Conservation (phyloP, 2,113 vertebrate species). For the Mormoops blainvillei region DNA sequence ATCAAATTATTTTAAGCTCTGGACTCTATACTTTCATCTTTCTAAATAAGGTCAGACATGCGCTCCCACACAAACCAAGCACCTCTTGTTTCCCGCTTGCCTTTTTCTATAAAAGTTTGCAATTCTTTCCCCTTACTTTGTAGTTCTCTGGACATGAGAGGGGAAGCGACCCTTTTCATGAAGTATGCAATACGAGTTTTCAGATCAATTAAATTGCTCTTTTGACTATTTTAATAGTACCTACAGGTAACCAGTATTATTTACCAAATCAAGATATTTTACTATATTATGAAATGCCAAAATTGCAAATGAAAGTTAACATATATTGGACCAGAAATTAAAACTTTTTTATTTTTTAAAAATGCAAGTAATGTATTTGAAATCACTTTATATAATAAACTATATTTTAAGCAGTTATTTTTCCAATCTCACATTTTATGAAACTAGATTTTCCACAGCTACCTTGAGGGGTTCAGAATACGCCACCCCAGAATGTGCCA, state of each 20-base stretch:
- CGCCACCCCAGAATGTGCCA: neutral
- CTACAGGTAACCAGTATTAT: neutral
- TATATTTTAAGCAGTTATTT: neutral
- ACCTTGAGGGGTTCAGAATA: neutral
- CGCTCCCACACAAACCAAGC: neutral
- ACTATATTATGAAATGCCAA: neutral
- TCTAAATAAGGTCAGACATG: neutral
- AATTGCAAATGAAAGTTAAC: neutral
- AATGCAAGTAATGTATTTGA: neutral
- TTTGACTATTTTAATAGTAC: neutral
- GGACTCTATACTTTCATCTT: neutral
- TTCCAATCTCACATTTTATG: neutral
- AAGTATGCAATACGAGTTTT: neutral
- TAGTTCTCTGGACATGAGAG: neutral
- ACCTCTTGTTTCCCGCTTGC: neutral
- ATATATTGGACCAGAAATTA: neutral
- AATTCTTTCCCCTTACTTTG: neutral
- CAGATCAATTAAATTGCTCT: neutral
- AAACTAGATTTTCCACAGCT: neutral
- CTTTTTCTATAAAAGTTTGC: neutral
- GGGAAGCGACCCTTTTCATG: neutral
- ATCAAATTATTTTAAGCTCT: neutral
- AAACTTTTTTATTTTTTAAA: neutral
- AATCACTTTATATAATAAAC: neutral
- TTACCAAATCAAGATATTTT: conserved; percentile 6